Evolutionary conservation across 2,113 vertebrate species (phyloP).

Genomic region (Excalfactoria chinensis): DNA sequence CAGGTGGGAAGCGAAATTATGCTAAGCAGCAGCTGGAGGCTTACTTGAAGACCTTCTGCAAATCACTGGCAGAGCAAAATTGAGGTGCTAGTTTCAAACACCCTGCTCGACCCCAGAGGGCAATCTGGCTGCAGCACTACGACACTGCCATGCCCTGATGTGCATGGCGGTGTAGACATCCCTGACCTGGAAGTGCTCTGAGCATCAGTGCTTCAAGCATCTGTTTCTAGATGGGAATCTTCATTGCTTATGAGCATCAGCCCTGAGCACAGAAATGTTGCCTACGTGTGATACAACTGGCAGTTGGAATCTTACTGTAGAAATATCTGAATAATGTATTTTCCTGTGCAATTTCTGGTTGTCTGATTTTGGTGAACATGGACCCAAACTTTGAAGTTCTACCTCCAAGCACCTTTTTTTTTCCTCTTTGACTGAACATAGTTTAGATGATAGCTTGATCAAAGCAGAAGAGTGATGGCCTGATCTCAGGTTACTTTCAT

Average conservation of each 20-base stretch:
- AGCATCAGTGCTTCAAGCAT: not conserved
- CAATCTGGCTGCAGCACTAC: not conserved
- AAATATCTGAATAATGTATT: not conserved
- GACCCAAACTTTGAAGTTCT: not conserved
- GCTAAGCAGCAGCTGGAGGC: not conserved
- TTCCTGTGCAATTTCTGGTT: not conserved
- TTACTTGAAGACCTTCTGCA: not conserved
- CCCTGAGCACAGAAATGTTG: not conserved
- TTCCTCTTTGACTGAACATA: not conserved
- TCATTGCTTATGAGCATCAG: not conserved
- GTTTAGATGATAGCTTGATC: not conserved
- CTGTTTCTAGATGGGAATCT: not conserved
- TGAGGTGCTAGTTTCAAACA: not conserved
- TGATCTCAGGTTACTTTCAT: constrained; percentile 26
- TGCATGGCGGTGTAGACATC: not conserved
- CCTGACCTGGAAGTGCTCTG: not conserved
- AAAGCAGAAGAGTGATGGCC: not conserved
- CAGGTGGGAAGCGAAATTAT: not conserved
- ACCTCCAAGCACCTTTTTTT: not conserved
- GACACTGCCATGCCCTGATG: too few species aligned
- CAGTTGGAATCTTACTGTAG: not conserved
- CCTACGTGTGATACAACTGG: not conserved
- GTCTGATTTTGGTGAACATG: not conserved
- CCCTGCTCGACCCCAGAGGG: not conserved
- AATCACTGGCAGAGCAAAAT: not conserved